Base-by-base conservation (phyloP, 2,797 vertebrate genomes). In the Knipowitschia caucasica region DNA sequence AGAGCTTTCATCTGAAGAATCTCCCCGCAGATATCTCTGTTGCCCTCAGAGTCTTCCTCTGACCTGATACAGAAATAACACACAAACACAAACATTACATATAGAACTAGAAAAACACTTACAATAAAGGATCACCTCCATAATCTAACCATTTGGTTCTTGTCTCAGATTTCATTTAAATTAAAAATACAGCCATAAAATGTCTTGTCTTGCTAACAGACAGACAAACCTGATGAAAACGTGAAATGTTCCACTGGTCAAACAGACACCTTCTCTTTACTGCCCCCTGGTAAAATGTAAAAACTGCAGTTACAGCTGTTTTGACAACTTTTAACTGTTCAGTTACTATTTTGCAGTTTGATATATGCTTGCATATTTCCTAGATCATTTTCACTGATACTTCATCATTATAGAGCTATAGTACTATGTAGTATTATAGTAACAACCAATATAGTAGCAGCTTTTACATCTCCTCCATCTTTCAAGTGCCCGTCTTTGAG, bases 1-100 rank as follows among this genome's bases (percentile, higher is more conserved):
- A 99, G 91, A 47, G 91, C 92, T 77, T 90, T 92, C 85, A 93
- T 92, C 86, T 92, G 91, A 45, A 93, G 89, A 68, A 98, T 93
- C 88, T 97, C 94, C 67, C 91, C 91, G 62, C 92, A 94, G 72
- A 93, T 92, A 82, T 96, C 94, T 65, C 92, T 80, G 2, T 93
- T 88, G 60, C 94, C 93, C 71, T 98, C 88, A 38, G 88, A 84
- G 78, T 91, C 89, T 64, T 91, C 89, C 66, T 90, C 88, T 39
- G 90, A 88, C 81, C 90, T 91, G 55, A 21, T 42, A 73, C 26
- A 47, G 18, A 69, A 12, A 67, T 33, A 67, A 25, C 75, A 27
- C 27, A 77, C 10, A 61, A 29, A 12, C 56, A 52, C 30, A 70
- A n/a, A 29, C 59, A 25, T 47, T 38, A 53, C 12, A n/a, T n/a